Conservation (phyloP, 2,888 invertebrate species). For the Oasisia sp. region DNA sequence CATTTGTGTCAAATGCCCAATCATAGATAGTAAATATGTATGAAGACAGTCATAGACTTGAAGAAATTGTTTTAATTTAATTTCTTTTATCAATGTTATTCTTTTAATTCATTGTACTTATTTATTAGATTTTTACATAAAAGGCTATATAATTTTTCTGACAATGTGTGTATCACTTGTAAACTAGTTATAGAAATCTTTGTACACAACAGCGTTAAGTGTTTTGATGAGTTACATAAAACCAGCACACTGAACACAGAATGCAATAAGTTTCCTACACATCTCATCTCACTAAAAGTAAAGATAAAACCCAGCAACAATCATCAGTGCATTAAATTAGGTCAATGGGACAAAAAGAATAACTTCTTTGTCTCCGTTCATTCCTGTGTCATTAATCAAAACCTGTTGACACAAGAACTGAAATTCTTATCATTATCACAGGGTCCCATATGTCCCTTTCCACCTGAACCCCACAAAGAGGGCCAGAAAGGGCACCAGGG, state of each 20-base stretch:
- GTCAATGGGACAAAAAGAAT: neutral
- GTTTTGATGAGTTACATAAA: too few species aligned
- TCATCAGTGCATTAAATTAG: neutral
- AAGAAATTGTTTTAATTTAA: neutral
- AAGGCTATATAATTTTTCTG: neutral
- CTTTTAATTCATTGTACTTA: neutral
- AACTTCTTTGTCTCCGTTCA: neutral
- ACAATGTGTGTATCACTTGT: neutral
- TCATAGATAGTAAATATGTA: neutral
- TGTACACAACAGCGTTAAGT: neutral
- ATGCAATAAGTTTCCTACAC: neutral
- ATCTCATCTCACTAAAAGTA: neutral
- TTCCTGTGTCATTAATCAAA: neutral
- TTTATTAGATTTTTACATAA: neutral
- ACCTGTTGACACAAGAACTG: neutral
- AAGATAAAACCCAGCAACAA: neutral
- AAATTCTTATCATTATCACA: slow-evolving; percentile 3
- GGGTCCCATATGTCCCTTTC: neutral
- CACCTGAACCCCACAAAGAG: neutral
- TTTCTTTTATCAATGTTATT: neutral
- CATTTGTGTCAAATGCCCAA: too few species aligned
- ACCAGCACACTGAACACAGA: neutral
- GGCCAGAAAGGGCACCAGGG: neutral
- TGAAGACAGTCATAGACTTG: neutral
- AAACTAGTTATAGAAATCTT: neutral